Base-by-base conservation (phyloP, 2,797 vertebrate genomes). In the Galagoides demidoff region DNA sequence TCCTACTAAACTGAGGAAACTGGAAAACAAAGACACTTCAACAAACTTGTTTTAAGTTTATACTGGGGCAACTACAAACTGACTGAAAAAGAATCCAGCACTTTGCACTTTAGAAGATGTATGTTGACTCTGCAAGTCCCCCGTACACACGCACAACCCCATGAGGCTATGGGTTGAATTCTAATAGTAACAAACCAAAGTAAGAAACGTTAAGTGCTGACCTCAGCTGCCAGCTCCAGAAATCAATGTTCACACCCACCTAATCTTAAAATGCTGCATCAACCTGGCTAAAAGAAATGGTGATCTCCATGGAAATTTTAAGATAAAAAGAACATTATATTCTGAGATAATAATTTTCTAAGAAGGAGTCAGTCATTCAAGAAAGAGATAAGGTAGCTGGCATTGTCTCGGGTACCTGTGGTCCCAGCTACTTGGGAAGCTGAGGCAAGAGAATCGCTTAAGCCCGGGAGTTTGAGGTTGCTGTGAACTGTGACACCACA, bases 191-290 rank as follows among this genome's bases (percentile, higher is more conserved):
- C 81, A 94, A 68, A 78, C 25, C 34, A 92, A 90, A 92, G 52
- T 34, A 64, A 92, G 70, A 95, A 97, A 86, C 95, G 94, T 94
- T 90, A 96, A 92, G 97, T 91, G 77, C 95, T 87, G 64, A 90
- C 45, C 4, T 95, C 34, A 86, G 64, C 45, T 95, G 45, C 37
- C 66, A 91, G 45, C 64, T 93, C 3, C n/a, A 86, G 92, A 96
- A 95, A 95, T 96, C 83, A 92, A 95, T 96, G 45, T 43, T 94
- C 34, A 45, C 22, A 92, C 52, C 71, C 70, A 91, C 49, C 63
- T 29, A 49, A 43, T 93, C 59, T 86, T 64, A 95, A 86, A 95
- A 89, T 78, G 64, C 88, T 93, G 68, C 49, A 89, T 97, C 90
- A 92, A 13, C 59, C 79, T 45, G 34, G 52, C 7, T 22, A 94